Conservation (phyloP, 2,113 vertebrate genomes). For the Tachuris rubrigastra region DNA sequence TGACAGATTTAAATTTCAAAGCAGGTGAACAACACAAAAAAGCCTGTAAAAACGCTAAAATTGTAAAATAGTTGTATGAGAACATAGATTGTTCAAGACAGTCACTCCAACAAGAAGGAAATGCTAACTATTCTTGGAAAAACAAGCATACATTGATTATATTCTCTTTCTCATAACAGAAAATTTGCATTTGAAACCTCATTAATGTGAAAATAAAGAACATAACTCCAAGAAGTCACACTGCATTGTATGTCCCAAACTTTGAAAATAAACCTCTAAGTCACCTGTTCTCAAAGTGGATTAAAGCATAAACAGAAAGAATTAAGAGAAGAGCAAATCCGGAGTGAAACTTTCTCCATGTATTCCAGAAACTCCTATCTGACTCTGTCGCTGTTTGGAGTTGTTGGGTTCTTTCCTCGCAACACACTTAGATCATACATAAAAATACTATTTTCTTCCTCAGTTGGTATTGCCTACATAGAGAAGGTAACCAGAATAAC, state of each 20-base stretch:
- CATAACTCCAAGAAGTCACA: not conserved
- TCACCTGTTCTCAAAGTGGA: not conserved
- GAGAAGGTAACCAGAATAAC: not conserved
- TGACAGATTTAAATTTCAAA: constrained; percentile 45
- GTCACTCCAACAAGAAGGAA: not conserved
- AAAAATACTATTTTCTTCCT: not conserved
- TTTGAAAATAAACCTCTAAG: not conserved
- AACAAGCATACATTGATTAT: not conserved
- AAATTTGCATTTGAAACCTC: not conserved
- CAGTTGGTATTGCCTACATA: not conserved
- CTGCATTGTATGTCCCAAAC: not conserved
- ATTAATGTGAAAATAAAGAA: not conserved
- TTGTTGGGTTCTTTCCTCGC: not conserved
- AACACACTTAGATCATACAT: not conserved
- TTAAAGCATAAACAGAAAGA: not conserved
- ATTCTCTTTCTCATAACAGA: not conserved
- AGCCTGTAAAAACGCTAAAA: not conserved
- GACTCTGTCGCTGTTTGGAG: not conserved
- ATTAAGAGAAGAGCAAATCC: not conserved
- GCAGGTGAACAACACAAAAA: not conserved
- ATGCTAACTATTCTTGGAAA: not conserved
- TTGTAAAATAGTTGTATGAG: not conserved
- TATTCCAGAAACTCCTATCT: not conserved
- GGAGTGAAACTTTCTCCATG: not conserved
- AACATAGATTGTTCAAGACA: not conserved